These are phyloP conservation scores for Litocranius walleri DNA, from an alignment of 2,113 vertebrate genomes.

Conservation along the genomic window DNA sequence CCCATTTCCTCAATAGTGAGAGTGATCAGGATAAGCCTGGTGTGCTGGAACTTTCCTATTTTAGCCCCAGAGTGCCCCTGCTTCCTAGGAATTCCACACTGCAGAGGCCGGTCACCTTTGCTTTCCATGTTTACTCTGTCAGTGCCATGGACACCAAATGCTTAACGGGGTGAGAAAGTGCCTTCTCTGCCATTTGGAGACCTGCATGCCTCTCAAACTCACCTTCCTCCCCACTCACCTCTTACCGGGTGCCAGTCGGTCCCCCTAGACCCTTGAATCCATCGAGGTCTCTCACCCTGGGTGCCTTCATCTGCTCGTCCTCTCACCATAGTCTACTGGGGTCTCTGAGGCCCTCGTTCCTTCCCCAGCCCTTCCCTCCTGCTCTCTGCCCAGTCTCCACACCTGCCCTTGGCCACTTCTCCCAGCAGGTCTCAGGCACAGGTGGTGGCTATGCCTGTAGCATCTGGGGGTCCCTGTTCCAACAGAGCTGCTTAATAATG, in stretches of 20 bases:
- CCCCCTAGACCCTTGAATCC: neutral
- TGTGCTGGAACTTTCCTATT: neutral
- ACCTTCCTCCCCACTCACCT: neutral
- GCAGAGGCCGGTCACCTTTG: rapidly evolving
- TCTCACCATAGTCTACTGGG: neutral
- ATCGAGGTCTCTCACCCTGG: rapidly evolving
- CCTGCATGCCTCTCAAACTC: neutral
- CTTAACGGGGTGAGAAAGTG: rapidly evolving
- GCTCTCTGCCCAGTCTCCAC: neutral
- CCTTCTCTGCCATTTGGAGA: neutral
- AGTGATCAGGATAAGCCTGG: rapidly evolving
- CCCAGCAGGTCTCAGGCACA: neutral
- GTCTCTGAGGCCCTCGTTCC: rapidly evolving
- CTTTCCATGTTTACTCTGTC: rapidly evolving
- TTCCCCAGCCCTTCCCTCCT: neutral
- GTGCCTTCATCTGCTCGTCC: neutral
- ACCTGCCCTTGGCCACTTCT: neutral
- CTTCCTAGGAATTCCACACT: too few species aligned
- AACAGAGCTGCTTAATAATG: rapidly evolving
- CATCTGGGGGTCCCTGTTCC: neutral
- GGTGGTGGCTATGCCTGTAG: neutral
- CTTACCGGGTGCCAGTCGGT: rapidly evolving
- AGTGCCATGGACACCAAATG: neutral
- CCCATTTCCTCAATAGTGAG: neutral
- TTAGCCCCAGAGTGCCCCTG: neutral